Evolutionary conservation across 2,797 vertebrate species (phyloP).

Genomic region (Poeciliopsis infans): DNA sequence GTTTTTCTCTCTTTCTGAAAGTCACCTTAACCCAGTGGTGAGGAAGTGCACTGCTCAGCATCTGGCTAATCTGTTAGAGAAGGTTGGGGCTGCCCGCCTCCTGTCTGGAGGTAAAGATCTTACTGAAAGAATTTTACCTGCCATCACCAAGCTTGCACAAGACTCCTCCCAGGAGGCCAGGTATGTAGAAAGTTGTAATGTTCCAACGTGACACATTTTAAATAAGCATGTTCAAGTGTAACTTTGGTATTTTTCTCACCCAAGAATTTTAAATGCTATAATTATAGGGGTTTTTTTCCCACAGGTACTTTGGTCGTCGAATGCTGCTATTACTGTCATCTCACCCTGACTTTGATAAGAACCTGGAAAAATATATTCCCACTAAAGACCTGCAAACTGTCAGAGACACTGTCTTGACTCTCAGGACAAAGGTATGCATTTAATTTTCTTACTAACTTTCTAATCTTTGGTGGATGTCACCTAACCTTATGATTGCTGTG

Average conservation of each 20-base stretch:
- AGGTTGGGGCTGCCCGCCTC: conserved; percentile 84
- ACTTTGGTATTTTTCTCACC: neutral
- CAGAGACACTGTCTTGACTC: conserved; percentile 85
- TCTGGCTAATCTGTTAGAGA: conserved; percentile 83
- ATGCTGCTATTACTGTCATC: conserved; percentile 90
- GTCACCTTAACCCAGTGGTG: conserved; percentile 89
- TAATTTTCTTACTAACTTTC: neutral
- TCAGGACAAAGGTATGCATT: conserved; percentile 87
- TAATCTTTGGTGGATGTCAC: neutral
- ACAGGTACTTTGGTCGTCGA: conserved; percentile 90
- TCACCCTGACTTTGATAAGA: conserved; percentile 90
- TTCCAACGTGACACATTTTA: neutral
- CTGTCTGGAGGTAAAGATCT: conserved; percentile 84
- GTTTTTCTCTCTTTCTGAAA: conserved; percentile 52
- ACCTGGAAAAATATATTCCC: conserved; percentile 86
- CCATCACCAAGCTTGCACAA: conserved; percentile 86
- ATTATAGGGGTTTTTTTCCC: conserved; percentile 8
- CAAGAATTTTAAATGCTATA: neutral
- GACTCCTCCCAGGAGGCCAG: conserved; percentile 93
- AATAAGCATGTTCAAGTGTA: neutral
- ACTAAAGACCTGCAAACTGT: conserved; percentile 88
- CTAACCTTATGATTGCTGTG: conserved; percentile 19
- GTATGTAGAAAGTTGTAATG: conserved; percentile 60
- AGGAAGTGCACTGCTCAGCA: conserved; percentile 91
- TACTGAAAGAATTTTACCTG: conserved; percentile 86